Evolutionary conservation across 2,113 vertebrate genomes (phyloP), one percentile per base, ranked within the genome.

Genomic region (Drymodes brunneopygia): DNA sequence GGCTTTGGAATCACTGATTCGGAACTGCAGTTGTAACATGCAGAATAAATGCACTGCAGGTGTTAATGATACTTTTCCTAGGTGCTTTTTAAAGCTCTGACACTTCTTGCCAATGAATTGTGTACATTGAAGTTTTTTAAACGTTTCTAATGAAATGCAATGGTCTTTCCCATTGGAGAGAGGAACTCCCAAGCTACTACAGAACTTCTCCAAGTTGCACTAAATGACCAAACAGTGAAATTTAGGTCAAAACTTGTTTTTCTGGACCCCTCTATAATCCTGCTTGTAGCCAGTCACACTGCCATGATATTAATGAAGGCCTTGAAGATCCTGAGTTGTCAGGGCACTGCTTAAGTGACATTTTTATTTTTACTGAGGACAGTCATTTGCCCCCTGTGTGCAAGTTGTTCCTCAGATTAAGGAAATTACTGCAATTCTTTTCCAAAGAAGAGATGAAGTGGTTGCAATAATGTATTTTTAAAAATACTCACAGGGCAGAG

Each of bases 1-100:
- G 45, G 36, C 53, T 86, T 81, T 75, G 48, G 77, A 91, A 15
- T 81, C 60, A 20, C 71, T 86, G 83, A 40, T 75, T 90, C 64
- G 80, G 64, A 94, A 23, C 66, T 28, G 47, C 50, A 56, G 27
- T 72, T 86, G 86, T 83, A 50, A 61, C 47, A 11, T n/a, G 29
- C 15, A 72, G 73, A 57, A 58, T 58, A 86, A 90, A 70, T 12
- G 35, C 62, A 20, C 38, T 70, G 35, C 69, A 74, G 18, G 3
- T 83, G 70, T 62, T 79, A 53, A 17, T 66, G 56, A 31, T 60
- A 13, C 35, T 84, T 79, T 89, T 64, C 16, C 35, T 31, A 27
- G 31, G 33, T 83, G 5, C 57, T 56, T 90, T 86, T 67, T 58
- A 31, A 72, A 78, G 33, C 60, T 90, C 36, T 66, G 61, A 3